phyloP scores from a whole-genome alignment of 2,888 invertebrate genomes.

The Abrostola tripartita region DNA sequence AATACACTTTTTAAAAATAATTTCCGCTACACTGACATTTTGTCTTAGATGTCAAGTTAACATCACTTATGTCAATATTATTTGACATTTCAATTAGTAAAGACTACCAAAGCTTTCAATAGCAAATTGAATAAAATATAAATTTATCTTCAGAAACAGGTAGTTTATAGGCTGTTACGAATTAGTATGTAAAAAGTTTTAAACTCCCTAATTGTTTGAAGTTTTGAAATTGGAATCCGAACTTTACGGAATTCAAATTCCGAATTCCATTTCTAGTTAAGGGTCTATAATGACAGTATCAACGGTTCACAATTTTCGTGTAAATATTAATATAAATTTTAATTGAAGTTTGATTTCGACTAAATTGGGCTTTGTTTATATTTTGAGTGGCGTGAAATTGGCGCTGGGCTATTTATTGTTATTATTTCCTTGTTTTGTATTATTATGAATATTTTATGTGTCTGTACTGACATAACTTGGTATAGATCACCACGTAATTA shows the following conservation, averaged over 20 bases:
- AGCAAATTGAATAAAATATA: too few species aligned
- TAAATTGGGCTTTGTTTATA: slow-evolving; percentile 22
- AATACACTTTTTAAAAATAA: background rate
- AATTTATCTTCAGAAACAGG: too few species aligned
- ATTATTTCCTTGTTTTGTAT: too few species aligned
- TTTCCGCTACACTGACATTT: background rate
- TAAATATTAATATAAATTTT: slow-evolving; percentile 24
- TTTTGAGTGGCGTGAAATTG: slow-evolving; percentile 28
- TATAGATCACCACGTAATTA: too few species aligned
- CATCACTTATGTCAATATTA: background rate
- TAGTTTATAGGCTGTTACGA: background rate
- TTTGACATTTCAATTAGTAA: background rate
- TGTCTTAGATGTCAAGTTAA: too few species aligned
- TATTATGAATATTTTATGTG: too few species aligned
- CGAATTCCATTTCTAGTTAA: slow-evolving; percentile 3
- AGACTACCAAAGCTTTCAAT: too few species aligned
- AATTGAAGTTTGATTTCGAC: slow-evolving; percentile 24
- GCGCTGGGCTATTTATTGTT: slow-evolving; percentile 1
- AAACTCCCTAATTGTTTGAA: slow-evolving; percentile 2
- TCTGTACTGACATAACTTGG: too few species aligned
- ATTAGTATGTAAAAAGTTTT: background rate
- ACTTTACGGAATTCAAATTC: slow-evolving; percentile 5
- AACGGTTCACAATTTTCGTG: slow-evolving; percentile 2
- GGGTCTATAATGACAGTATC: slow-evolving; percentile 4
- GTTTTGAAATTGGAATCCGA: slow-evolving; percentile 1